These are phyloP conservation scores for Paraplagusia blochii DNA, from an alignment of 2,113 vertebrate species.

Conservation along the genomic window DNA sequence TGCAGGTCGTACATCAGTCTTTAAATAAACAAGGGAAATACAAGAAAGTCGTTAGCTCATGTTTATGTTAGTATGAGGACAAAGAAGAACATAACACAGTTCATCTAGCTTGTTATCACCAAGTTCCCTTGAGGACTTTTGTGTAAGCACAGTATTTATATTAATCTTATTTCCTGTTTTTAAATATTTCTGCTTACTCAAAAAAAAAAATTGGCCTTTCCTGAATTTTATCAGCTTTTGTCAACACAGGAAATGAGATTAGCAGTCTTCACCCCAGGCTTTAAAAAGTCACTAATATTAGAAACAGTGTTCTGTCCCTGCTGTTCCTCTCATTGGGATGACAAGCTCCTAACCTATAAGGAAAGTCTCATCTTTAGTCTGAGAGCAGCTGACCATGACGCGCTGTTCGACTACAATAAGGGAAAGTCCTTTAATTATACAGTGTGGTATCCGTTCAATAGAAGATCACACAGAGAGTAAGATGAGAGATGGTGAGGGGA, in stretches of 20 bases:
- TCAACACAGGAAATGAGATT: conserved; percentile 19
- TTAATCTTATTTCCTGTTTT: conserved; percentile 19
- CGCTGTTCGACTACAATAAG: conserved; percentile 57
- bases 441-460: conserved; percentile 43
- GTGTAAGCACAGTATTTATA: neutral
- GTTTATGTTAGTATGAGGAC: conserved; percentile 12
- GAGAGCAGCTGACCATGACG: conserved; percentile 37
- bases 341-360: no score
- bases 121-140: neutral
- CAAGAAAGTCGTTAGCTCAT: neutral
- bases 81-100: neutral
- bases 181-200: conserved; percentile 3
- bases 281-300: conserved; percentile 4
- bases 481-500: conserved; percentile 29
- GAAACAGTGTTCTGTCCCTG: conserved; percentile 4
- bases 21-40: neutral
- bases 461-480: conserved; percentile 33
- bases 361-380: no score
- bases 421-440: conserved; percentile 60
- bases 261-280: conserved; percentile 1
- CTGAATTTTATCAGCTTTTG: conserved; percentile 8
- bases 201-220: conserved; percentile 1
- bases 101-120: conserved; percentile 1
- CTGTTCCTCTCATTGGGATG: neutral
- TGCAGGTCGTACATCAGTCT: neutral